phyloP scores from a whole-genome alignment of 2,888 invertebrate species.

The Poecilus cupreus region DNA sequence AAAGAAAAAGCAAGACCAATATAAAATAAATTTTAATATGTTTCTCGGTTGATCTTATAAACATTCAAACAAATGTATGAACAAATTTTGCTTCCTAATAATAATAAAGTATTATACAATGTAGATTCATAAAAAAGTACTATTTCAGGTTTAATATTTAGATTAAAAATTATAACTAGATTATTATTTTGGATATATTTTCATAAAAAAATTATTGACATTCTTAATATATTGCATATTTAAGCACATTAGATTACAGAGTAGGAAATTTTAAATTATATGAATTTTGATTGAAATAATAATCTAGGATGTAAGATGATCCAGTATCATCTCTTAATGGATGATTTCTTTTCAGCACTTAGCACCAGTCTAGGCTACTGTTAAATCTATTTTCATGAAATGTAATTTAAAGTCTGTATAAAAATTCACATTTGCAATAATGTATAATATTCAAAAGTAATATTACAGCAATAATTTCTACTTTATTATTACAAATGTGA shows the following conservation, averaged over 20 bases:
- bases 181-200: background rate
- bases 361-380: slow-evolving; percentile 22
- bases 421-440: slow-evolving; percentile 19
- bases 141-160: slow-evolving; percentile 1
- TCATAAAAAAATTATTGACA: background rate
- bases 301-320: slow-evolving; percentile 19
- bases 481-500: slow-evolving; percentile 26
- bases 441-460: background rate
- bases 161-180: background rate
- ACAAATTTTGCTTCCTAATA: background rate
- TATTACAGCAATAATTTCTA: background rate
- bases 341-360: slow-evolving; percentile 37
- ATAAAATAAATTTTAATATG: background rate
- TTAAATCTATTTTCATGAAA: slow-evolving; percentile 6
- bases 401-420: slow-evolving; percentile 22
- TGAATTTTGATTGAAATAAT: slow-evolving; percentile 28
- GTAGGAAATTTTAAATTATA: too few relatives aligned
- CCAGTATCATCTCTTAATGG: background rate
- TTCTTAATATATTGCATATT: too few relatives aligned
- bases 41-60: background rate
- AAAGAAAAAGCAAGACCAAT: background rate
- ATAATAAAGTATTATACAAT: background rate
- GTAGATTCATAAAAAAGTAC: background rate
- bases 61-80: background rate
- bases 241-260: too few relatives aligned